These are phyloP conservation scores for Heterotis niloticus DNA, from an alignment of 2,113 vertebrate genomes.

Conservation along the genomic window DNA sequence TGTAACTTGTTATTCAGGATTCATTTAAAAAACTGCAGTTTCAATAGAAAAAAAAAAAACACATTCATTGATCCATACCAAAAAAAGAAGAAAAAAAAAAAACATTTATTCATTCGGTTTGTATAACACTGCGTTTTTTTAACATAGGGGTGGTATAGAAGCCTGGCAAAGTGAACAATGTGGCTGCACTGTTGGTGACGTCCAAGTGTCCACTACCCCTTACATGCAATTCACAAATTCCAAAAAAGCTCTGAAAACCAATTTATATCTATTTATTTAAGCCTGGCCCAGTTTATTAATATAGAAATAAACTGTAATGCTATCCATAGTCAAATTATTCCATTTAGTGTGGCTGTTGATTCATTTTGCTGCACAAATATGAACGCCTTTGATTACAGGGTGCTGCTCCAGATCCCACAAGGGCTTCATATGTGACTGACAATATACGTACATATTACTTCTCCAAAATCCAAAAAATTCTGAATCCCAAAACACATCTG, in stretches of 20 bases:
- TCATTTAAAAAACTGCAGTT: slow-evolving; percentile 62
- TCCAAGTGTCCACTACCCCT: not conserved
- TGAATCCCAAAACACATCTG: not conserved
- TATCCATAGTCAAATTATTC: not conserved
- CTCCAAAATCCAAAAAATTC: no score
- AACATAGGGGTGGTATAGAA: slow-evolving; percentile 15
- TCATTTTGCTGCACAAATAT: no score
- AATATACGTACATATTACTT: no score
- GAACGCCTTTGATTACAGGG: no score
- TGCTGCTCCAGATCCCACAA: no score
- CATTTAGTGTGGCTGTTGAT: no score
- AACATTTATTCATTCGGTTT: slow-evolving; percentile 30
- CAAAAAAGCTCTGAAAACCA: not conserved
- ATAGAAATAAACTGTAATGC: not conserved
- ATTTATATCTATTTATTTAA: no score
- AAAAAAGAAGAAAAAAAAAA: slow-evolving; percentile 41
- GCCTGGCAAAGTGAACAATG: slow-evolving; percentile 24
- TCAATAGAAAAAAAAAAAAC: slow-evolving; percentile 62
- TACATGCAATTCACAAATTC: no score
- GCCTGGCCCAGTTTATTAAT: not conserved
- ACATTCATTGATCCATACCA: slow-evolving; percentile 66
- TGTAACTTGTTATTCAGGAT: slow-evolving; percentile 72
- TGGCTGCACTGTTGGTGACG: not conserved
- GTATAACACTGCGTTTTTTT: slow-evolving; percentile 28
- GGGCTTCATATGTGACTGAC: no score